phyloP scores from a whole-genome alignment of 2,797 vertebrate genomes.

The Acanthurus leucopareius region DNA sequence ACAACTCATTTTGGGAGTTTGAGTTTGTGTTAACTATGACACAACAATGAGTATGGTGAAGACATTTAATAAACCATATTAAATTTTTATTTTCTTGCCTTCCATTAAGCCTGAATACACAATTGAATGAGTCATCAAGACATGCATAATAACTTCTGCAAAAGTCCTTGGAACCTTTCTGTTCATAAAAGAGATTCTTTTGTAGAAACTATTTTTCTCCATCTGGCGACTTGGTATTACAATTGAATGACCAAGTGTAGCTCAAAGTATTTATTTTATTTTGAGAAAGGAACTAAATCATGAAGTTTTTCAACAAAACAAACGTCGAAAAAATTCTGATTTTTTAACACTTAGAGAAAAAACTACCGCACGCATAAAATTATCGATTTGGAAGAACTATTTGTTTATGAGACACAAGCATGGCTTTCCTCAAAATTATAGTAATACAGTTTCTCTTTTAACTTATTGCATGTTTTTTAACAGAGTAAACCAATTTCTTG shows the following conservation, averaged over 20 bases:
- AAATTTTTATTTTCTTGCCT: constrained; percentile 23
- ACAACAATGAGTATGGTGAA: background rate
- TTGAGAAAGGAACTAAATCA: background rate
- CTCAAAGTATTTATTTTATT: background rate
- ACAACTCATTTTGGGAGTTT: background rate
- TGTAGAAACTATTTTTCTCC: background rate
- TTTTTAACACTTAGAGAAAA: no score
- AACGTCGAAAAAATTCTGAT: no score
- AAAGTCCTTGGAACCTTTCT: constrained; percentile 36
- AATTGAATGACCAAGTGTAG: background rate
- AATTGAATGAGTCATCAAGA: constrained; percentile 14
- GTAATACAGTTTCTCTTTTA: no score
- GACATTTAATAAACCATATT: constrained; percentile 2
- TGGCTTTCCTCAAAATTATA: no score
- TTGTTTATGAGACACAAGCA: no score
- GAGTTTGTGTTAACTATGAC: constrained; percentile 4
- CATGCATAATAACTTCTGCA: background rate
- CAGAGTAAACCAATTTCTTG: no score
- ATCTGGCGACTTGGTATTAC: background rate
- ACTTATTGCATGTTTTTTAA: no score
- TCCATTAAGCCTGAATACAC: constrained; percentile 4
- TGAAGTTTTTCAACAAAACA: background rate
- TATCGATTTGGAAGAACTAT: no score
- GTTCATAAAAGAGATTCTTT: constrained; percentile 25
- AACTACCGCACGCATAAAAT: no score